Evolutionary conservation across 2,797 vertebrate species (phyloP), one percentile per base, ranked within the genome.

Genomic region (Tragelaphus eurycerus): DNA sequence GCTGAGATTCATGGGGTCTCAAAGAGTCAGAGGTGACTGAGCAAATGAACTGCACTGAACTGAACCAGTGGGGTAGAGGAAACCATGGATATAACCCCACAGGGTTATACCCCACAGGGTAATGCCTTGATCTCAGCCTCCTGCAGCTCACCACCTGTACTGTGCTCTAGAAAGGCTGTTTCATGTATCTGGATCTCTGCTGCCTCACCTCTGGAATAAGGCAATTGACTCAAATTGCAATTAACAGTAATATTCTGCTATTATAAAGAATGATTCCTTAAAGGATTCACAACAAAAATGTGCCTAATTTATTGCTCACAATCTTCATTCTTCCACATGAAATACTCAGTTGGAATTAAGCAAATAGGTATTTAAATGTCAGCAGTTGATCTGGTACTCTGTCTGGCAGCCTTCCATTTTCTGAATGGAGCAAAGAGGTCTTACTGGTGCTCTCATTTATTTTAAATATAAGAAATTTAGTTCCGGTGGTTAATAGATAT

Each of bases 311-410:
- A 88, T 95, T 86, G 67, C 25, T 67, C 5, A n/a, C 12, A 89
- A 71, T 62, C 7, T 62, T 85, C 5, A 1, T 95, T 87, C n/a
- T 86, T 96, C 64, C 60, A 85, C 64, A 90, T 84, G 94, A 98
- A 97, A 96, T 93, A 55, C 25, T 95, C 71, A 93, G 81, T 96
- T 92, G 85, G 23, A 29, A 87, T 90, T 90, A 96, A 95, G 15
- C 15, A 93, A 97, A 93, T 46, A 88, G 31, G 34, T 86, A 91
- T 86, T 89, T 90, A 89, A 97, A 95, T 93, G 67, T 86, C 89
- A 91, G 59, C 19, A 96, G 57, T 93, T 89, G 64, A 92, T 92
- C 29, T 50, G 25, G 27, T 27, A 34, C 50, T 54, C 3, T 79
- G 27, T 67, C 62, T 86, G 94, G 86, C 88, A 88, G 71, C 34